These are phyloP conservation scores for Polia nebulosa DNA, from an alignment of 2,888 invertebrate species.

Conservation along the genomic window DNA sequence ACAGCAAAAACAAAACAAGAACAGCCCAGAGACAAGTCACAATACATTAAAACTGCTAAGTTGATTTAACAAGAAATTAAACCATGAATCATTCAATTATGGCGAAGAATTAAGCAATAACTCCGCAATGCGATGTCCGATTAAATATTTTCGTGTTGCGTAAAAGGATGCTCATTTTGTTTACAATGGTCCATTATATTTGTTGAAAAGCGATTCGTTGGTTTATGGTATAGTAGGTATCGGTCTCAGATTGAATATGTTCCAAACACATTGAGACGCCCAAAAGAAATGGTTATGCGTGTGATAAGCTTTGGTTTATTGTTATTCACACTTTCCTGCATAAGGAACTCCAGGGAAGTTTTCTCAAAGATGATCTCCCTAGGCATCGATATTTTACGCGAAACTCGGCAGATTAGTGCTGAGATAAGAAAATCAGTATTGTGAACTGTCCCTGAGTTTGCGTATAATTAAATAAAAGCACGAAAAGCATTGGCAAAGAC, in stretches of 20 bases:
- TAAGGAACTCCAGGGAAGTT: background rate
- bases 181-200: slow-evolving; percentile 56
- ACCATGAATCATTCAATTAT: slow-evolving; percentile 51
- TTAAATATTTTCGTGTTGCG: slow-evolving; percentile 54
- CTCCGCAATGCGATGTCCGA: slow-evolving; percentile 37
- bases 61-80: slow-evolving; percentile 36
- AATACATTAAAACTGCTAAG: slow-evolving; percentile 32
- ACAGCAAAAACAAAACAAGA: slow-evolving; percentile 88
- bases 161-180: slow-evolving; percentile 47
- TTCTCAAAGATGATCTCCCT: background rate
- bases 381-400: background rate
- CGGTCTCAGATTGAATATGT: slow-evolving; percentile 8
- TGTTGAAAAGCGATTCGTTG: slow-evolving; percentile 48
- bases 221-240: slow-evolving; percentile 26
- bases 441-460: slow-evolving; percentile 68
- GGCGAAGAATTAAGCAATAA: slow-evolving; percentile 52
- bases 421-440: slow-evolving; percentile 19
- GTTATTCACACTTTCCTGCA: background rate
- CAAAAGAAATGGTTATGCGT: slow-evolving; percentile 26
- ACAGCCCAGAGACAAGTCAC: slow-evolving; percentile 75
- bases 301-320: background rate
- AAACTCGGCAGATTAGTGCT: background rate
- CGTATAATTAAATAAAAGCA: slow-evolving; percentile 81
- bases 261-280: slow-evolving; percentile 23
- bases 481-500: slow-evolving; percentile 80